Percentiles rank a stretch among this genome's conserved stretches.
These are phyloP conservation scores for Rhinopomastus cyanomelas DNA, from an alignment of 2,113 vertebrate genomes.

Conservation along the genomic window DNA sequence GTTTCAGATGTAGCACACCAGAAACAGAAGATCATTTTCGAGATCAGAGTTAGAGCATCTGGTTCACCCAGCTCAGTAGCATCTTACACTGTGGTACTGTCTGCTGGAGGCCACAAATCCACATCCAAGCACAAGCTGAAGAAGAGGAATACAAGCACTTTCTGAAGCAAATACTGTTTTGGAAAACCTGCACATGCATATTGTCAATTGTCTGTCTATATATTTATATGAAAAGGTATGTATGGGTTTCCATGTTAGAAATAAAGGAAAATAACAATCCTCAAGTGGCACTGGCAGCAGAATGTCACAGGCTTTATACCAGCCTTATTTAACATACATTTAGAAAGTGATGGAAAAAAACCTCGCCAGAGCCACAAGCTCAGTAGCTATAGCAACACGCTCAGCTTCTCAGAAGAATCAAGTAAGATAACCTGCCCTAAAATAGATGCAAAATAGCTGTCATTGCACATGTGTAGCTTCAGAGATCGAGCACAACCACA, in stretches of 20 bases:
- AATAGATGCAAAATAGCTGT: slow-evolving; percentile 61
- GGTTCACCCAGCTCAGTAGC: neutral
- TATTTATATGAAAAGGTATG: neutral
- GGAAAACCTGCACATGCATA: neutral
- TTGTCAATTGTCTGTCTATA: neutral
- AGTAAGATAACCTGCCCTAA: slow-evolving; percentile 55
- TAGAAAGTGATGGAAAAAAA: neutral
- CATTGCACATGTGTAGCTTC: slow-evolving; percentile 2
- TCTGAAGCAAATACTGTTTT: neutral
- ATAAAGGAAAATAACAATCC: neutral
- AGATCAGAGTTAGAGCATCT: neutral
- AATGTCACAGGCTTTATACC: neutral
- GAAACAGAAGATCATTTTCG: neutral
- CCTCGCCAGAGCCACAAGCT: neutral
- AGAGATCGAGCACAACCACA: slow-evolving; percentile 12
- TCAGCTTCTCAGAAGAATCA: slow-evolving; percentile 45
- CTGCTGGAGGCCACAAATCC: neutral
- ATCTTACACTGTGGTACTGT: neutral
- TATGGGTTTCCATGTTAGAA: neutral
- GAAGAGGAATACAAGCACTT: neutral
- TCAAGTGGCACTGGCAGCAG: neutral
- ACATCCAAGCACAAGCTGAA: neutral
- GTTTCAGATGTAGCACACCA: neutral
- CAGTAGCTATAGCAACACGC: slow-evolving; percentile 70
- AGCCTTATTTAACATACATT: slow-evolving; percentile 16